Evolutionary conservation across 2,888 invertebrate genomes (phyloP).

Genomic region (Hesperia comma): DNA sequence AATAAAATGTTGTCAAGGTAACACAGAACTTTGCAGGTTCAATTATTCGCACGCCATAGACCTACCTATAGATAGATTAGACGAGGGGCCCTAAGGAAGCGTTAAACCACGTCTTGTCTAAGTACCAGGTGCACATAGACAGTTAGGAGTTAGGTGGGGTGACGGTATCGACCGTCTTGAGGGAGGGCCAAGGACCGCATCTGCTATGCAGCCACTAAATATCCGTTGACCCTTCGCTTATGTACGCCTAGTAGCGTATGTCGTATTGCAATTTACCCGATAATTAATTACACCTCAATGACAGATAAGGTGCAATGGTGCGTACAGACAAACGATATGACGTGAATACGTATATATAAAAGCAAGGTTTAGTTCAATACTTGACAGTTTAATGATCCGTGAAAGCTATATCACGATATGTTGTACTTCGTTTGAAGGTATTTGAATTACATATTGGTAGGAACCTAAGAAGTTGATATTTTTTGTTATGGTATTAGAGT

Average conservation of each 20-base stretch:
- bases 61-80: slow-evolving; percentile 10
- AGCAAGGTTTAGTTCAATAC: slow-evolving; percentile 32
- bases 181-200: slow-evolving; percentile 81
- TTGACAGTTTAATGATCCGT: slow-evolving; percentile 33
- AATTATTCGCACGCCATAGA: slow-evolving; percentile 7
- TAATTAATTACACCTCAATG: slow-evolving; percentile 81
- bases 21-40: not conserved
- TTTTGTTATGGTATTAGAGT: no score
- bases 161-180: slow-evolving; percentile 82
- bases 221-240: slow-evolving; percentile 79
- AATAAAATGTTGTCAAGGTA: not conserved
- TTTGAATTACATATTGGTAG: no score
- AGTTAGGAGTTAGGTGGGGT: slow-evolving; percentile 77
- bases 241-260: slow-evolving; percentile 63
- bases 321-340: slow-evolving; percentile 48
- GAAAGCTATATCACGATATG: slow-evolving; percentile 18
- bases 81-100: slow-evolving; percentile 34
- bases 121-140: slow-evolving; percentile 79
- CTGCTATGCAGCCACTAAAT: slow-evolving; percentile 81
- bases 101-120: slow-evolving; percentile 47
- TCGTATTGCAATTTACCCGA: slow-evolving; percentile 66
- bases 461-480: no score
- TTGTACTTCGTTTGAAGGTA: not conserved
- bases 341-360: slow-evolving; percentile 8
- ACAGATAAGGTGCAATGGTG: slow-evolving; percentile 75